These are phyloP conservation scores for Calypte anna DNA, from an alignment of 2,113 vertebrate species.

Conservation along the genomic window DNA sequence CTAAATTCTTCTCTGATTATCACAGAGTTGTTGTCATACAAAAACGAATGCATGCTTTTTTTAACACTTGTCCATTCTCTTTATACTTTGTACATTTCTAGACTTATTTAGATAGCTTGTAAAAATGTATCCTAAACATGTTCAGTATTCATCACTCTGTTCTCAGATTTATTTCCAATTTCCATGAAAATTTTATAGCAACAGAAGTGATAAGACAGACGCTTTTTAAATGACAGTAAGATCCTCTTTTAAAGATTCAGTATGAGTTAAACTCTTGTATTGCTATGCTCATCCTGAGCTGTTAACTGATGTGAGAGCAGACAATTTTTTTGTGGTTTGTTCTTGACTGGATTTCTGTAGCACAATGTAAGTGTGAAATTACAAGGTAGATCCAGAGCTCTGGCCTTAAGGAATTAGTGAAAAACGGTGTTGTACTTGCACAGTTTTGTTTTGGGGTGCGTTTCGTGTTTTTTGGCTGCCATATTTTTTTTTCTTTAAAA, in stretches of 20 bases:
- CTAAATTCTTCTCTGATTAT: background rate
- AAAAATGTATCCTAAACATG: background rate
- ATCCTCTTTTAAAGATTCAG: background rate
- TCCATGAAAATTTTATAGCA: background rate
- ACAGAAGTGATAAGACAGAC: background rate
- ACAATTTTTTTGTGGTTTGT: background rate
- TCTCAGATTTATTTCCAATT: background rate
- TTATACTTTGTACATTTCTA: background rate
- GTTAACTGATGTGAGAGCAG: background rate
- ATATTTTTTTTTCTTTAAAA: fast-evolving
- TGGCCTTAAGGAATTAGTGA: background rate
- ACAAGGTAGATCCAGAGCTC: background rate
- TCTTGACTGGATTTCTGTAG: background rate
- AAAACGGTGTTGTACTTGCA: background rate
- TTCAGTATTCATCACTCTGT: background rate
- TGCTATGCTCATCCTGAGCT: background rate
- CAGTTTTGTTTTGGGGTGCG: background rate
- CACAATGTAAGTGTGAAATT: background rate
- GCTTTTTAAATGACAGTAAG: background rate
- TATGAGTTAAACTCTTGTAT: background rate
- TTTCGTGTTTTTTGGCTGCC: background rate
- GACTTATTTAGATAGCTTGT: background rate
- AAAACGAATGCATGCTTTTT: background rate
- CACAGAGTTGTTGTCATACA: background rate
- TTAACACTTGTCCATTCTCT: background rate